These are phyloP conservation scores for Excalfactoria chinensis DNA, from an alignment of 2,113 vertebrate species.

Conservation along the genomic window DNA sequence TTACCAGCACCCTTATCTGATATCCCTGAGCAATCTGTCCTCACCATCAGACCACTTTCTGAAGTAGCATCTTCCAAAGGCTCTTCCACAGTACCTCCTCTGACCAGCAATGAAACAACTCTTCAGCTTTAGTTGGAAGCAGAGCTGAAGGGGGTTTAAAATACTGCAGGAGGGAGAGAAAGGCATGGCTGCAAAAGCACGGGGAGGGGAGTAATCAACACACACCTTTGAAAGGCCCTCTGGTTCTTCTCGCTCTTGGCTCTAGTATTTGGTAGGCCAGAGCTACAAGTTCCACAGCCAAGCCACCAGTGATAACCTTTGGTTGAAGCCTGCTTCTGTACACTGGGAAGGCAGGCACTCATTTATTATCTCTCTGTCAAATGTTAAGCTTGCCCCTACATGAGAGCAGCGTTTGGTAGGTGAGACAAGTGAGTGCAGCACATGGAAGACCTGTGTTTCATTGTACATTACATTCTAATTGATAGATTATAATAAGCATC, in stretches of 20 bases:
- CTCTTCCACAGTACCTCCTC: background rate
- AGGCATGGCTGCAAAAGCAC: fast-evolving
- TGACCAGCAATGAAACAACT: background rate
- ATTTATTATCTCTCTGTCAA: background rate
- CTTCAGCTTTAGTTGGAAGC: background rate
- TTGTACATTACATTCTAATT: background rate
- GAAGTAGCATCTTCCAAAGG: background rate
- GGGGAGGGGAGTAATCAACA: background rate
- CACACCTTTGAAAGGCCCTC: background rate
- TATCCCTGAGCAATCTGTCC: background rate
- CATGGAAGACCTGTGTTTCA: slow-evolving; percentile 6
- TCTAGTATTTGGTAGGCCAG: background rate
- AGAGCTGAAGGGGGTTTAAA: background rate
- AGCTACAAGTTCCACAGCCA: background rate
- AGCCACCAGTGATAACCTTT: background rate
- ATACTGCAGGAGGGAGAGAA: background rate
- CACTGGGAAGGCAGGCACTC: background rate
- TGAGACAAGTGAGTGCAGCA: background rate
- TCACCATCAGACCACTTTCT: background rate
- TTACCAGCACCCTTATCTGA: background rate
- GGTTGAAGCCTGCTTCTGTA: background rate
- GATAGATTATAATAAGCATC: background rate
- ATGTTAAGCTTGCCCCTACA: fast-evolving
- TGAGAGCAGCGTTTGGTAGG: background rate
- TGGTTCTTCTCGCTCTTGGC: background rate